Base-by-base conservation (phyloP, 2,888 invertebrate genomes). In the Trichogramma evanescens region DNA sequence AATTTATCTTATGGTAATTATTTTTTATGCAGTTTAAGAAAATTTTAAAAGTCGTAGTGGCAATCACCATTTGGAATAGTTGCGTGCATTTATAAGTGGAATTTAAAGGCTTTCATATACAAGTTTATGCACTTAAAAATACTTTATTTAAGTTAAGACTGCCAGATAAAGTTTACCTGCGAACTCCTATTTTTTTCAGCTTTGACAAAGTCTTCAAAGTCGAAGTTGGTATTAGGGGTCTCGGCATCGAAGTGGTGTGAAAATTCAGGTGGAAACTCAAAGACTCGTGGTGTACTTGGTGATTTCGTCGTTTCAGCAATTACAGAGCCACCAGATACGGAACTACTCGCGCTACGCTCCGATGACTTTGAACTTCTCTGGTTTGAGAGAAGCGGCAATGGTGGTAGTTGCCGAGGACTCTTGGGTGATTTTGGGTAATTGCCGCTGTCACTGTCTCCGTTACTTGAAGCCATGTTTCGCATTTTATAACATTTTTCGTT, bases 341-440 rank as follows among this genome's bases (percentile, higher is more conserved):
- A 3, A 26, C 26, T 26, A 6, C 42, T 6, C 9, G 40, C 51
- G 26, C 26, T 26, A 2, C 26, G 26, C 26, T 26, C 81, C 58
- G 82, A 80, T 0, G 82, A 81, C 5, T 81, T 82, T 5, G 73
- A 71, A 69, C 83, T 84, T 6, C 82, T 81, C 10, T 82, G 83
- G 1, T 81, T 83, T 71, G 82, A 81, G 59, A 83, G 50, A 41
- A 38, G 82, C 7, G 81, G 73, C 48, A 82, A 77, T 44, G 81
- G 81, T 44, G 83, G 82, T 58, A 82, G 79, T 70, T 83, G 83
- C 1, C 83, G 80, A 0, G 83, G 83, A 67, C 83, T 83, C 72
- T 83, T 82, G 5, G 84, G 83, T n/a, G 83, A 54, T 48, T 48
- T 59, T 0, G 51, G 50, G 9, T 10, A 54, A 5, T 38, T 42